Conservation (phyloP, 2,888 invertebrate genomes). For the Microplitis deprimator region DNA sequence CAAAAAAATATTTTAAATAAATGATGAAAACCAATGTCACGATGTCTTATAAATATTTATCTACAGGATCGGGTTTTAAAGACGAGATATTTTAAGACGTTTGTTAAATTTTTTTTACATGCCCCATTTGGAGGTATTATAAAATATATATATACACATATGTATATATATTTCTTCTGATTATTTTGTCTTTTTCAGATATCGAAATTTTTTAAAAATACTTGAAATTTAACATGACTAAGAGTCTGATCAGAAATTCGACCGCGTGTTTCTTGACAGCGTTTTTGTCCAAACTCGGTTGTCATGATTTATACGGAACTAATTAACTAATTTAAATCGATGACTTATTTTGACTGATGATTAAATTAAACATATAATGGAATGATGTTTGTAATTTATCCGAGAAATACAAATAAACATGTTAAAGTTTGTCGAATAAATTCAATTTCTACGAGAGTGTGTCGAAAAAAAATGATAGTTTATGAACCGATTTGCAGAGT, state of each 20-base stretch:
- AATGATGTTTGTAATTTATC: no score
- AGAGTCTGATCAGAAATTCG: no score
- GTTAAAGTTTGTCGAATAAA: neutral
- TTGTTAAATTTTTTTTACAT: no score
- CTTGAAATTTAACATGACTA: neutral
- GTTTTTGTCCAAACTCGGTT: neutral
- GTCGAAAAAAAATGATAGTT: neutral
- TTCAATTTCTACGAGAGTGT: neutral
- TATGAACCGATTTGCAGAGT: neutral
- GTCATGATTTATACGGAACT: neutral
- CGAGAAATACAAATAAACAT: neutral
- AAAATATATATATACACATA: no score
- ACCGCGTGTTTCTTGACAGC: neutral
- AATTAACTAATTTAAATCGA: neutral
- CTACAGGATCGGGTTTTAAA: neutral
- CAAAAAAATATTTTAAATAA: neutral
- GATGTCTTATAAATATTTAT: slow-evolving; percentile 45
- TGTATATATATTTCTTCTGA: no score
- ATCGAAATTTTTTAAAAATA: no score
- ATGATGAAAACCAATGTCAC: neutral
- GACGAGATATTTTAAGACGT: no score
- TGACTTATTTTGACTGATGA: neutral
- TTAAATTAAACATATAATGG: no score
- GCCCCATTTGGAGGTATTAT: no score
- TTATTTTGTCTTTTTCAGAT: no score